Evolutionary conservation across 2,888 invertebrate species (phyloP), one percentile per base, ranked within the genome.

Genomic region (Parthenolecanium corni): DNA sequence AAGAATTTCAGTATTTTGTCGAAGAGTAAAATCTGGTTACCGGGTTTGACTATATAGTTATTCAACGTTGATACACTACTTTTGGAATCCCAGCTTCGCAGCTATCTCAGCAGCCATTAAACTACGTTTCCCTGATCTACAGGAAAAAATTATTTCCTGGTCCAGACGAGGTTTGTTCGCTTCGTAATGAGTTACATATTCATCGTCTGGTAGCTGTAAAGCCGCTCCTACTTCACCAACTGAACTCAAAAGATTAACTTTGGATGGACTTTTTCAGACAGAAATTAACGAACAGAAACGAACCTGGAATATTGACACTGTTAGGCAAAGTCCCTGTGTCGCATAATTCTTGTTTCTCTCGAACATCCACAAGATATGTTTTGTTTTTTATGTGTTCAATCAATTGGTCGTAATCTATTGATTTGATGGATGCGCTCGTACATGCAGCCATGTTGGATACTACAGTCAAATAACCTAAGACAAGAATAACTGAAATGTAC

Each of bases 251-350:
- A n/a, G n/a, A n/a, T n/a, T n/a, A n/a, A n/a, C n/a, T 20, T 47
- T 38, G 3, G 64, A 44, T 52, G 40, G 47, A 2, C 25, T 12
- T 16, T 20, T 47, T 18, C n/a, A n/a, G 20, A 1, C 14, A 12
- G 31, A 20, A 24, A 21, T 47, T n/a, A 31, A 46, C 20, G 38
- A 16, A 14, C 46, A 2, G 25, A 12, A 14, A 40, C 65, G 24
- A 24, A 65, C 65, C 14, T 24, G 65, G 65, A 24, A 65, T 64
- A 40, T 65, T 64, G 20, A n/a, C 21, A 14, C 65, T 65, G 38
- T 58, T 56, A n/a, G 65, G 65, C 52, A 65, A 14, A 24, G 52
- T 25, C 18, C 65, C 65, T 11, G 65, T 64, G 1, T 42, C 52
- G 14, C 23, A 16, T 25, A 65, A 14, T 65, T 65, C 65, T 11